Percentiles rank a stretch among this genome's conserved stretches.
phyloP scores from a whole-genome alignment of 92 coral and sea anemone genomes.

The Blastomussa wellsi region DNA sequence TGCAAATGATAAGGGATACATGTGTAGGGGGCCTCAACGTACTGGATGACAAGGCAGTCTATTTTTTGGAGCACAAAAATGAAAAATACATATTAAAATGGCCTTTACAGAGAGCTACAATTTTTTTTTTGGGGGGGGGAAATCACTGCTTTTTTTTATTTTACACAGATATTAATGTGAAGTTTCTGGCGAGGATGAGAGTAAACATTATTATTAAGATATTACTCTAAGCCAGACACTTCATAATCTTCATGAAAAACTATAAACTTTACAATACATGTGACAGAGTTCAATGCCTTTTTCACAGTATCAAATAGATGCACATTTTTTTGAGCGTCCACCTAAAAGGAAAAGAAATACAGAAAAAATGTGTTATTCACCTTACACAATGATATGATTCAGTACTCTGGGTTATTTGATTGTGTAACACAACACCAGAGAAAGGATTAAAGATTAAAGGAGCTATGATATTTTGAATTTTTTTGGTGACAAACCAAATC shows the following conservation, averaged over 20 bases:
- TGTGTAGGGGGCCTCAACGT: too few species aligned
- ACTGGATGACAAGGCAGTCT: background rate
- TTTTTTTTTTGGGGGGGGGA: background rate
- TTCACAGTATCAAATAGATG: conserved; percentile 4
- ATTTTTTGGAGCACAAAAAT: background rate
- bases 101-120: conserved; percentile 19
- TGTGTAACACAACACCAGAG: too few species aligned
- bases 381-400: too few species aligned
- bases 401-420: too few species aligned
- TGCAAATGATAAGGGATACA: too few species aligned
- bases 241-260: conserved; percentile 22
- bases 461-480: too few species aligned
- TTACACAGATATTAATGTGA: conserved; percentile 15
- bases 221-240: conserved; percentile 5
- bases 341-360: conserved; percentile 7
- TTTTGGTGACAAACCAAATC: too few species aligned
- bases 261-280: conserved; percentile 37
- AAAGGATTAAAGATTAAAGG: too few species aligned
- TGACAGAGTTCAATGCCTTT: background rate
- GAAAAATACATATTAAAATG: background rate
- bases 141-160: conserved; percentile 10
- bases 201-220: background rate
- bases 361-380: background rate
- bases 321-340: conserved; percentile 1
- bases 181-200: conserved; percentile 8